Percentiles rank a stretch among this genome's conserved stretches.
phyloP scores from a whole-genome alignment of 2,113 vertebrate genomes.

The Carettochelys insculpta region DNA sequence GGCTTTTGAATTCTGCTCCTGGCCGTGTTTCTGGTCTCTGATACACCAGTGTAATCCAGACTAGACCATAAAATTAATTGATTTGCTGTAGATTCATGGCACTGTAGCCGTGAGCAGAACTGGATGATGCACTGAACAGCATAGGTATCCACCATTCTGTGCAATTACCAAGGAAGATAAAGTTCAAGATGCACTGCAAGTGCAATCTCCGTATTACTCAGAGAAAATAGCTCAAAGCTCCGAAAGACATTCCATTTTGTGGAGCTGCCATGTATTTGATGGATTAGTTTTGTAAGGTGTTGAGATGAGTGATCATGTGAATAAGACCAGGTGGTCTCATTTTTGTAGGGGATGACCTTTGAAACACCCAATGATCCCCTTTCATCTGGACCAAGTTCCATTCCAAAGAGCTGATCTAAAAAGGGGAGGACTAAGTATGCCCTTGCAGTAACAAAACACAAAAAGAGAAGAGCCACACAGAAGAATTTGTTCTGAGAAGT shows the following conservation, averaged over 20 bases:
- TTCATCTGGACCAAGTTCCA: not conserved
- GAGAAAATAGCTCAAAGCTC: not conserved
- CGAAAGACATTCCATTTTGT: not conserved
- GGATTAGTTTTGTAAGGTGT: not conserved
- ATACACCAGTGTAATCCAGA: accelerated
- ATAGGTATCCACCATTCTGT: not conserved
- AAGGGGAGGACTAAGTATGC: not conserved
- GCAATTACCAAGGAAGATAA: not conserved
- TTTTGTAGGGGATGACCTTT: not conserved
- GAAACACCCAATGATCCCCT: not conserved
- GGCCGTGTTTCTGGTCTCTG: too few species aligned
- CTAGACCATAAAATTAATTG: not conserved
- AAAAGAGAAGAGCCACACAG: not conserved
- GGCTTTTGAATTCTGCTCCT: not conserved
- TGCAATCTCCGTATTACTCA: accelerated
- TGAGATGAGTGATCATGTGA: not conserved
- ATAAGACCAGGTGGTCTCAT: not conserved
- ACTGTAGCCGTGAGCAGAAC: not conserved
- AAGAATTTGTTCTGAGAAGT: accelerated
- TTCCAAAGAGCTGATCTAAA: not conserved
- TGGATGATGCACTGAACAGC: not conserved
- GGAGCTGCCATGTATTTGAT: not conserved
- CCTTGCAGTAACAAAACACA: not conserved
- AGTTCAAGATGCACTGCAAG: not conserved
- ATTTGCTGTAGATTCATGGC: not conserved